A percentile compares a stretch with the other conserved stretches of the same genome.
Evolutionary conservation across 2,888 invertebrate species (phyloP).

Genomic region (Hirudinaria manillensis): DNA sequence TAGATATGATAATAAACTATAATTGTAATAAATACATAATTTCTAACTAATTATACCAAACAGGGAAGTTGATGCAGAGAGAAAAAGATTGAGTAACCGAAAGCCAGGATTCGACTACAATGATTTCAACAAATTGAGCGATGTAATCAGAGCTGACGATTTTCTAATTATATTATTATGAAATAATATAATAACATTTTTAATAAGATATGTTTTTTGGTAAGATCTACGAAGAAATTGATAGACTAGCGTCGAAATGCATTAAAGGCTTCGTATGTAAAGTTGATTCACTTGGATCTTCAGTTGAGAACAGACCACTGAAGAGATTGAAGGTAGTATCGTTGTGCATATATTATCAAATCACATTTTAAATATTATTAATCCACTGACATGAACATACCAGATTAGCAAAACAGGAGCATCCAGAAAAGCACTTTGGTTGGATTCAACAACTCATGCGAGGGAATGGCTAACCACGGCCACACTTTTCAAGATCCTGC

Average conservation of each 20-base stretch:
- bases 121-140: slow-evolving; percentile 2
- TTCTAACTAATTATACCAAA: not conserved
- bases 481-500: slow-evolving; percentile 33
- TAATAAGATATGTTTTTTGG: slow-evolving; percentile 3
- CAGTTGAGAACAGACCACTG: slow-evolving; percentile 20
- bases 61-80: not conserved
- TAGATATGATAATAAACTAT: too few species aligned
- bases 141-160: not conserved
- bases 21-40: not conserved
- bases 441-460: slow-evolving; percentile 36
- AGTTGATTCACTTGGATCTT: slow-evolving; percentile 9
- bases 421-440: slow-evolving; percentile 29
- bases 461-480: slow-evolving; percentile 35
- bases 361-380: too few species aligned
- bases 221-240: slow-evolving; percentile 23
- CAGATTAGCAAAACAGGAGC: slow-evolving; percentile 26
- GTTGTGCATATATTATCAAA: too few species aligned
- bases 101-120: not conserved
- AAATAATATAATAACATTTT: not conserved
- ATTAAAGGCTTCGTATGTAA: slow-evolving; percentile 17
- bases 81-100: not conserved
- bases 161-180: not conserved
- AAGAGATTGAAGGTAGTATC: slow-evolving; percentile 24
- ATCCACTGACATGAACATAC: too few species aligned
- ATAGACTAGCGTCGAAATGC: slow-evolving; percentile 23